phyloP scores from a whole-genome alignment of 1,140 invertebrate species.

The Pogonus chalceus region DNA sequence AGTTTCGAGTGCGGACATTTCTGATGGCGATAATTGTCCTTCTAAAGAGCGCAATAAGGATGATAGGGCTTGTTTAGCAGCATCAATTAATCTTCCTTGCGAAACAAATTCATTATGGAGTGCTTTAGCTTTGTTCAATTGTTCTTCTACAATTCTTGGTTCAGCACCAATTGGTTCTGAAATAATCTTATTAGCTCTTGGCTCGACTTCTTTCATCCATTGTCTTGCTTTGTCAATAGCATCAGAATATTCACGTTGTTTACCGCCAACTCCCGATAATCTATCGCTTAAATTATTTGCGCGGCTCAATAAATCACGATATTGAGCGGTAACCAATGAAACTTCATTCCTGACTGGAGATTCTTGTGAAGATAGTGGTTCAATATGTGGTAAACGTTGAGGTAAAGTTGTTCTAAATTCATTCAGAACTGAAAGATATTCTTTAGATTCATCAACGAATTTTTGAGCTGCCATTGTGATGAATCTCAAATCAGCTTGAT shows the following conservation, averaged over 20 bases:
- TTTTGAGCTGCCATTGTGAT: slow-evolving; percentile 92
- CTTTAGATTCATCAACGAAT: slow-evolving; percentile 88
- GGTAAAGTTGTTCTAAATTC: slow-evolving; percentile 74
- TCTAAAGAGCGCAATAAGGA: slow-evolving; percentile 65
- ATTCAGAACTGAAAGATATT: slow-evolving; percentile 71
- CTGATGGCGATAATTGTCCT: slow-evolving; percentile 66
- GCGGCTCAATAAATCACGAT: slow-evolving; percentile 64
- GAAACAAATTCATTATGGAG: slow-evolving; percentile 79
- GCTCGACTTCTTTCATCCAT: slow-evolving; percentile 77
- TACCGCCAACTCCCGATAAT: slow-evolving; percentile 63
- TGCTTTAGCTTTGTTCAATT: slow-evolving; percentile 72
- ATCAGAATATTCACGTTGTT: slow-evolving; percentile 72
- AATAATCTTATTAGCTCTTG: slow-evolving; percentile 60
- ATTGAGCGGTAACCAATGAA: slow-evolving; percentile 55
- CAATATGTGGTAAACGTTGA: slow-evolving; percentile 65
- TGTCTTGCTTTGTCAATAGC: slow-evolving; percentile 68
- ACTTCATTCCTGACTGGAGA: slow-evolving; percentile 61
- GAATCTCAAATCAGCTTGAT: slow-evolving; percentile 87
- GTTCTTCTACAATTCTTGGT: slow-evolving; percentile 76
- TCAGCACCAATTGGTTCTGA: slow-evolving; percentile 78
- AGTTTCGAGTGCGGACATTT: slow-evolving; percentile 66
- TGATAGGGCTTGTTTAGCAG: slow-evolving; percentile 58
- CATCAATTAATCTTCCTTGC: slow-evolving; percentile 75
- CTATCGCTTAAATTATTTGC: slow-evolving; percentile 75
- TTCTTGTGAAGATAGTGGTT: slow-evolving; percentile 54